Base-by-base conservation (phyloP, 2,888 invertebrate species). In the Venustoraphidia nigricollis region DNA sequence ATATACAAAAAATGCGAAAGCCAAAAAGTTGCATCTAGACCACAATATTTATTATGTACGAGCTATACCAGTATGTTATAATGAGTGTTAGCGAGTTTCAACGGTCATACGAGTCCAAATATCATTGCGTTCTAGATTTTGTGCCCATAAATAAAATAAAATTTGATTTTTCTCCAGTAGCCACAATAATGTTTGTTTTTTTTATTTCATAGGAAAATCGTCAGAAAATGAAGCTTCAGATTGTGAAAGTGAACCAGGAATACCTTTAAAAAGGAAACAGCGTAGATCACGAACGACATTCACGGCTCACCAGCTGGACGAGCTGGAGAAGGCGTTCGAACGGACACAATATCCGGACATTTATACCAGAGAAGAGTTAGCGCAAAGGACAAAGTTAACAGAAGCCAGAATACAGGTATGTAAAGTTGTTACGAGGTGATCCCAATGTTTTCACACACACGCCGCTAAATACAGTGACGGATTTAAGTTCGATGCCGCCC, bases 331-430 rank as follows among this genome's bases (percentile, higher is more conserved):
- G 53, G 91, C 93, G 0, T 95, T 95, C 66, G 88, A 88, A 58
- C 73, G 91, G 44, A 94, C 94, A 0, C 94, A 94, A 62, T 95
- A 96, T 62, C 95, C 96, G 0, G 94, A 95, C 61, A 91, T 94
- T 14, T 92, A 92, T 62, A 92, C 92, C 0, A 73, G 95, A 46
- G 95, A 95, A 60, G 92, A 93, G 62, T 67, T 95, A 42, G 93
- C 94, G 0, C 83, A 91, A 60, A 76, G 89, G 48, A 94, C 94
- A 0, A 89, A 88, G 51, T 73, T 95, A 1, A 92, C 92, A 0
- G 95, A 96, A 63, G 93, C 93, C 10, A 76, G 95, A 61, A 93
- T 95, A 59, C 94, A 94, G 76, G 89, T 85, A 64, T 53, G 54
- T 34, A 36, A 34, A 17, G 17, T 17, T 42, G 51, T 35, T 37